phyloP scores from a whole-genome alignment of 2,113 vertebrate genomes.

The Syngnathus floridae region DNA sequence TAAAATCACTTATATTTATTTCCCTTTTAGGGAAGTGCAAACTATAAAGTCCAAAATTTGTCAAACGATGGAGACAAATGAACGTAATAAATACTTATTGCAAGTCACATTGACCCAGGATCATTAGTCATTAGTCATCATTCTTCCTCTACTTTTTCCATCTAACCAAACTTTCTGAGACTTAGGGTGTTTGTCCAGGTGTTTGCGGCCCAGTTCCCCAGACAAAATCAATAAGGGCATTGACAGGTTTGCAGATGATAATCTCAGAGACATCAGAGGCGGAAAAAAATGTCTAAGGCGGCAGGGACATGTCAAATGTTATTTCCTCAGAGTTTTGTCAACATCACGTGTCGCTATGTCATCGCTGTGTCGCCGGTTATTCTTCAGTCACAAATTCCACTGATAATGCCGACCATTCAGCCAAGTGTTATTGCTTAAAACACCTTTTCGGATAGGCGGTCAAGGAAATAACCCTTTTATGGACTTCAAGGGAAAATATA shows the following conservation, averaged over 20 bases:
- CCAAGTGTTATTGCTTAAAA: no score
- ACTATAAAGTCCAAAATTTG: no score
- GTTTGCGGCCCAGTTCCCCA: neutral
- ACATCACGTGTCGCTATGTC: no score
- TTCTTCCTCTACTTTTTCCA: neutral
- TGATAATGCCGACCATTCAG: no score
- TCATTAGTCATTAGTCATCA: no score
- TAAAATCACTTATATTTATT: no score
- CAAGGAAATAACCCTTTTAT: no score
- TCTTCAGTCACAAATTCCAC: no score
- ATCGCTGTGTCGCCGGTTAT: neutral
- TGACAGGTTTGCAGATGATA: neutral
- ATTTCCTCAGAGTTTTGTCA: neutral
- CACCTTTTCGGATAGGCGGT: no score
- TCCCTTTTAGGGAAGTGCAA: no score
- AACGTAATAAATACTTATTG: neutral
- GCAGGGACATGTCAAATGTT: neutral
- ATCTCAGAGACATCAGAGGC: neutral
- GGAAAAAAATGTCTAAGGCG: neutral
- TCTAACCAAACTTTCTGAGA: neutral
- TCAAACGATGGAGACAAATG: neutral
- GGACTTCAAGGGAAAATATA: no score
- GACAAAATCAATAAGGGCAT: neutral
- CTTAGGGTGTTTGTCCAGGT: neutral
- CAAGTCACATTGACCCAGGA: neutral